These are phyloP conservation scores for Lepidothrix coronata DNA, from an alignment of 2,113 vertebrate species.

Conservation along the genomic window DNA sequence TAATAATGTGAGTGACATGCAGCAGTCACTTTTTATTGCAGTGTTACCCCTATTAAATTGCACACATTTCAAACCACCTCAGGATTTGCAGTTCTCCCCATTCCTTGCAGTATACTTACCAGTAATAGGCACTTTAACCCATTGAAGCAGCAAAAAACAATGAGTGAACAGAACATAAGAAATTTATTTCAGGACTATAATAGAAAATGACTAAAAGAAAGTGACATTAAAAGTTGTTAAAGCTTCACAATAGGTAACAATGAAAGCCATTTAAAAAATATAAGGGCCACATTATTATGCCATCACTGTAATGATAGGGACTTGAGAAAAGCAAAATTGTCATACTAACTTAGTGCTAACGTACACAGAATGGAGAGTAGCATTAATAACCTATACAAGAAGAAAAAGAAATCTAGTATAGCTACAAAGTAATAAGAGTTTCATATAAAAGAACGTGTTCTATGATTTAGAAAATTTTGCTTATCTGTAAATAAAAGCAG, in stretches of 20 bases:
- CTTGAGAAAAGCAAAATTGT: conserved; percentile 29
- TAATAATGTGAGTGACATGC: conserved; percentile 47
- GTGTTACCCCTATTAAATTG: conserved; percentile 39
- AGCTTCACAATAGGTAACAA: conserved; percentile 51
- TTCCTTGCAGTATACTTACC: conserved; percentile 82
- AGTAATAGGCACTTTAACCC: conserved; percentile 93
- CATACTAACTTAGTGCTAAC: conserved; percentile 25
- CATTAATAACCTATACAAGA: not conserved
- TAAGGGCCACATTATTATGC: conserved; percentile 23
- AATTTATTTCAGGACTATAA: conserved; percentile 53
- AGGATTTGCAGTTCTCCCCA: conserved; percentile 44
- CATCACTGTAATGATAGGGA: not conserved
- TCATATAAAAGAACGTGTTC: not conserved
- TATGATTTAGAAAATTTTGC: not conserved
- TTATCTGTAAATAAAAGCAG: conserved; percentile 30
- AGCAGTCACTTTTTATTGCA: conserved; percentile 41
- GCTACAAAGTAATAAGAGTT: not conserved
- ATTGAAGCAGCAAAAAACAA: conserved; percentile 83
- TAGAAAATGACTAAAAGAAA: conserved; percentile 45
- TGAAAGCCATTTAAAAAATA: conserved; percentile 40
- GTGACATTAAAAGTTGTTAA: conserved; percentile 50
- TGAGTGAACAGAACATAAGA: conserved; percentile 68
- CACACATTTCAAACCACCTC: conserved; percentile 17
- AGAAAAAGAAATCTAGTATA: conserved; percentile 35
- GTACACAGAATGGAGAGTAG: not conserved